These are phyloP conservation scores for Eilema caniola DNA, from an alignment of 2,888 invertebrate genomes.

Conservation along the genomic window DNA sequence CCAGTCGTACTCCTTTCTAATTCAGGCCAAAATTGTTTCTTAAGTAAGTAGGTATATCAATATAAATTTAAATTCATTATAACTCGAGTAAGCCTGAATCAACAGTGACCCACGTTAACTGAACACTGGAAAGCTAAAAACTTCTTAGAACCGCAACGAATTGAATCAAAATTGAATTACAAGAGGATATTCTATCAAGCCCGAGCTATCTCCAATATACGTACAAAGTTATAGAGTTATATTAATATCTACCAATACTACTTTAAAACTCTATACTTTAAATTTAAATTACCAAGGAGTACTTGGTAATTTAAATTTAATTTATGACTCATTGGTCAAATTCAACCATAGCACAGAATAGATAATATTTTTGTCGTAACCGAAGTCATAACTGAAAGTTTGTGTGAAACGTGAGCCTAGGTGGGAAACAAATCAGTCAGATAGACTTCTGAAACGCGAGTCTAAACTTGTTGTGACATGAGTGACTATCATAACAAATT, in stretches of 20 bases:
- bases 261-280: no score
- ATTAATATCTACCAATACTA: not conserved
- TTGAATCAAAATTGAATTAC: slow-evolving; percentile 13
- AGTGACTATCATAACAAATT: no score
- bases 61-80: not conserved
- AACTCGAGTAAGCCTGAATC: slow-evolving; percentile 12
- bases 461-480: no score
- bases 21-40: not conserved
- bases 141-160: slow-evolving; percentile 8
- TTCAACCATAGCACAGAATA: not conserved
- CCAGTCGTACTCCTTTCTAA: not conserved
- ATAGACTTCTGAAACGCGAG: no score
- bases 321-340: not conserved
- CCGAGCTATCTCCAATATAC: not conserved
- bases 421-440: no score
- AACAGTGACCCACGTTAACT: slow-evolving; percentile 9
- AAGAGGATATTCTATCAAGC: slow-evolving; percentile 1
- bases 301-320: not conserved
- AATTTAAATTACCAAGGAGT: no score
- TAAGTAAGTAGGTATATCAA: not conserved
- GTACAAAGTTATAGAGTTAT: not conserved
- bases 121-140: slow-evolving; percentile 7
- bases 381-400: not conserved
- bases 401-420: no score
- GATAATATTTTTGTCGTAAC: no score